Evolutionary conservation across 2,797 vertebrate species (phyloP).

Genomic region (Diceros bicornis): DNA sequence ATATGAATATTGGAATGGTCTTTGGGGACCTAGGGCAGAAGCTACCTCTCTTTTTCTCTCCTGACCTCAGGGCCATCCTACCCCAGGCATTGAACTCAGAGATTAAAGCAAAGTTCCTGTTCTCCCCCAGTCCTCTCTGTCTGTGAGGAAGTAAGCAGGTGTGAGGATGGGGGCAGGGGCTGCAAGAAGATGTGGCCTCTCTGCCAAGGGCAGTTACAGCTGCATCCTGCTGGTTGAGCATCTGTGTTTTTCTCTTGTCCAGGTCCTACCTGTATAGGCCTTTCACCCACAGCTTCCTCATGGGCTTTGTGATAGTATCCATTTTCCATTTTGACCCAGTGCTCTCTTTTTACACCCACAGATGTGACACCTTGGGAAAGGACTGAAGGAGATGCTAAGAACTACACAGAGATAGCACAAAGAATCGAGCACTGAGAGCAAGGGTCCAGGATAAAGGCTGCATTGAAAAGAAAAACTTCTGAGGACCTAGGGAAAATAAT

Average conservation of each 20-base stretch:
- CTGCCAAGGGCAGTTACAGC: background rate
- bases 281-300: background rate
- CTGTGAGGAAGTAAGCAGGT: background rate
- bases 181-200: background rate
- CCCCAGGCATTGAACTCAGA: background rate
- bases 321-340: background rate
- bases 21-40: background rate
- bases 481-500: background rate
- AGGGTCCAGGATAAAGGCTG: background rate
- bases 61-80: background rate
- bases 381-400: background rate
- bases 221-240: background rate
- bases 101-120: background rate
- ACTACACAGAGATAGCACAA: background rate
- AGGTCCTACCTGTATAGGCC: background rate
- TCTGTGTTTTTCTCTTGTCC: background rate
- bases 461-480: slow-evolving; percentile 6
- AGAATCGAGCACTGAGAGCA: background rate
- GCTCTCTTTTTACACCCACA: slow-evolving; percentile 8
- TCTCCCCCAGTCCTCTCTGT: background rate
- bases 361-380: background rate
- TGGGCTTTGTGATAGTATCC: background rate
- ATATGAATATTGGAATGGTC: background rate
- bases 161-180: background rate
- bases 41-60: background rate